Conservation (phyloP, 2,797 vertebrate species). For the Eidolon dupreanum region DNA sequence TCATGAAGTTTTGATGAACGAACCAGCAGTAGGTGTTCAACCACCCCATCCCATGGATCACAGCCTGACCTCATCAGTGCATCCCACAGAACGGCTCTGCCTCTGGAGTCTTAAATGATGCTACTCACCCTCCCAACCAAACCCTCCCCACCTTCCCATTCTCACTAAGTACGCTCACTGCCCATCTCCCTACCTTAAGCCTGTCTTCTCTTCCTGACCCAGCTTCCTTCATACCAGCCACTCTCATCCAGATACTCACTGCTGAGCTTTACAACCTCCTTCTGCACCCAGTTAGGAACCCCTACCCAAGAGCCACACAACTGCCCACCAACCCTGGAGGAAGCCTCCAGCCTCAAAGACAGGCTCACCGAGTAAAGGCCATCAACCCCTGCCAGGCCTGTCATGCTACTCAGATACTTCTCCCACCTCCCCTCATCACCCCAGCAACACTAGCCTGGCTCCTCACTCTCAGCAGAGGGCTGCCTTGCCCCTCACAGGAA, state of each 20-base stretch:
- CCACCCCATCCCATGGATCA: background rate
- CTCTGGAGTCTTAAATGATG: background rate
- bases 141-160: fast-evolving
- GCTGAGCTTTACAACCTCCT: background rate
- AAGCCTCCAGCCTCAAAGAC: background rate
- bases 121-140: background rate
- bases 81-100: background rate
- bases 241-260: background rate
- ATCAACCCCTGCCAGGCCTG: background rate
- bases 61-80: background rate
- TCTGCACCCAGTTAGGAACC: background rate
- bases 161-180: background rate
- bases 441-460: background rate
- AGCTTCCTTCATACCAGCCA: background rate
- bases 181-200: background rate
- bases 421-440: background rate
- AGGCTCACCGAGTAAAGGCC: background rate
- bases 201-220: background rate
- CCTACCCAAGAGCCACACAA: background rate
- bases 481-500: background rate
- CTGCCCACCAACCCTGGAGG: background rate
- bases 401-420: background rate
- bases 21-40: background rate
- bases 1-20: background rate
- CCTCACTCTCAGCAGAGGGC: background rate